Evolutionary conservation across 2,888 invertebrate genomes (phyloP).

Genomic region (Beris morrisii): DNA sequence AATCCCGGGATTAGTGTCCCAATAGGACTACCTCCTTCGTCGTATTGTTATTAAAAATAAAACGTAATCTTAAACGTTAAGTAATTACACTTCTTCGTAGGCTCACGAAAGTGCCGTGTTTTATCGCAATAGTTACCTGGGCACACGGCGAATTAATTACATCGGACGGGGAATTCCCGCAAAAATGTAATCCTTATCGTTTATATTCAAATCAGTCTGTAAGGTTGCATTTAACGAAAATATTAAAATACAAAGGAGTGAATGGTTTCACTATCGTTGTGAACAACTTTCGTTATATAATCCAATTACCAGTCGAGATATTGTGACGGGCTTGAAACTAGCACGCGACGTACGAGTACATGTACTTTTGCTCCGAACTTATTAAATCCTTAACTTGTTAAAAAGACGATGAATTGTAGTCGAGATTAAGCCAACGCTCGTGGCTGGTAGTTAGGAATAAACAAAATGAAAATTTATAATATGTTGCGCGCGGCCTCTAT

Average conservation of each 20-base stretch:
- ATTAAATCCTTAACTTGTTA: constrained; percentile 11
- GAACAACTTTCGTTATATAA: constrained; percentile 37
- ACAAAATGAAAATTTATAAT: background rate
- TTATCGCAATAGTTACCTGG: background rate
- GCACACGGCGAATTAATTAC: constrained; percentile 23
- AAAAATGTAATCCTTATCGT: constrained; percentile 15
- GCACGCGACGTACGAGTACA: constrained; percentile 31
- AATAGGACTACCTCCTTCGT: background rate
- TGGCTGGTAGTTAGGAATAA: background rate
- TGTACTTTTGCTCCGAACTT: background rate
- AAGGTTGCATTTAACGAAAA: constrained; percentile 5
- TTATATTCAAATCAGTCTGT: constrained; percentile 23
- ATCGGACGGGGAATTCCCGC: background rate
- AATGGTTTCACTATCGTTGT: constrained; percentile 32
- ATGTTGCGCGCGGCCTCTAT: background rate
- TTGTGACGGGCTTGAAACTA: constrained; percentile 14
- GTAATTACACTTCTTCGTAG: background rate
- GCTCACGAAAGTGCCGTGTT: background rate
- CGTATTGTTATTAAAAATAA: constrained; percentile 9
- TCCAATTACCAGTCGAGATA: constrained; percentile 37
- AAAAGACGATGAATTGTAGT: constrained; percentile 17
- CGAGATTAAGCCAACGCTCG: background rate
- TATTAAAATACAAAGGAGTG: background rate
- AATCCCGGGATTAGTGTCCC: constrained; percentile 28
- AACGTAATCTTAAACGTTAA: constrained; percentile 1